Evolutionary conservation across 2,888 invertebrate genomes (phyloP).

Genomic region (Scrobipalpa costella): DNA sequence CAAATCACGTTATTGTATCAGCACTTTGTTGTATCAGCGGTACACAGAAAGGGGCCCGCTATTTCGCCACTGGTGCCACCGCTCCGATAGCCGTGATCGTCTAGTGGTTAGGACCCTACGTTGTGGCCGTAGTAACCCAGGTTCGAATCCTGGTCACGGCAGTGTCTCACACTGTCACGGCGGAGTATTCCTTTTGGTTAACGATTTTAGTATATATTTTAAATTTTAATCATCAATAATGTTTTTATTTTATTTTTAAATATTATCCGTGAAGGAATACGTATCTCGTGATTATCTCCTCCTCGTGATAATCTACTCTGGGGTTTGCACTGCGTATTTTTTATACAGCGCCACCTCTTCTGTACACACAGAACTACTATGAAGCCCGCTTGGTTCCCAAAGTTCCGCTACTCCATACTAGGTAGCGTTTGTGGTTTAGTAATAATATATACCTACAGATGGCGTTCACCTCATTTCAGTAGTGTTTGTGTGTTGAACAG

Average conservation of each 20-base stretch:
- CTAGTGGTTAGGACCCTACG: conserved; percentile 78
- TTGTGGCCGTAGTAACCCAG: conserved; percentile 83
- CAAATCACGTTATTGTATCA: no score
- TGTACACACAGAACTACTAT: not conserved
- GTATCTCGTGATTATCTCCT: no score
- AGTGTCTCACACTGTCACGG: conserved; percentile 70
- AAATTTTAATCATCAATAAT: not conserved
- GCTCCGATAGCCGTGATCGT: conserved; percentile 48
- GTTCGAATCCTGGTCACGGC: conserved; percentile 85
- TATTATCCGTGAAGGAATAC: no score
- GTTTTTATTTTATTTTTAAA: not conserved
- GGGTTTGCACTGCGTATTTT: no score
- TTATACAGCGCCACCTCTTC: not conserved
- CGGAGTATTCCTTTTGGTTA: conserved; percentile 49
- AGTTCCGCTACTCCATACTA: conserved; percentile 11
- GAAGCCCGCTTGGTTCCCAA: not conserved
- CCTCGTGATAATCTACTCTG: no score
- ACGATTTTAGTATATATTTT: no score
- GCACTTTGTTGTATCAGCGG: no score
- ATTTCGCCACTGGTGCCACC: conserved; percentile 32
- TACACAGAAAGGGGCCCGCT: conserved; percentile 11
- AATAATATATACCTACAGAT: not conserved
- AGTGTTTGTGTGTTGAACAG: not conserved
- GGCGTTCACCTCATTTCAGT: not conserved
- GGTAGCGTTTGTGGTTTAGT: conserved; percentile 19